Conservation (phyloP, 1,140 invertebrate species). For the Cyphomyrmex costatus region DNA sequence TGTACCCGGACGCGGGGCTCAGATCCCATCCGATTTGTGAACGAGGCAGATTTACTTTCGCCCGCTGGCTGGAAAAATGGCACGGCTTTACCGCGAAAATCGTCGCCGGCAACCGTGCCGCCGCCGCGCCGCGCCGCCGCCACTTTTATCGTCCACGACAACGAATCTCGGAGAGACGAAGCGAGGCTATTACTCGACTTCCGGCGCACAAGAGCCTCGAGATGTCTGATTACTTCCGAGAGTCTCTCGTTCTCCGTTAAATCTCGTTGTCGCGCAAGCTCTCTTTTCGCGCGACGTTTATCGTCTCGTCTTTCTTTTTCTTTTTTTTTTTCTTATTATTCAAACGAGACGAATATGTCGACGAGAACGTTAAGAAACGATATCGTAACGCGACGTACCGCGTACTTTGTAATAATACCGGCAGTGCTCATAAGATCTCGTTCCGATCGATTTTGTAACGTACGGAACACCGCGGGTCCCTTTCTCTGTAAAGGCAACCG, state of each 20-base stretch:
- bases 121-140: neutral
- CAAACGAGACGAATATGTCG: constrained; percentile 6
- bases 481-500: constrained; percentile 28
- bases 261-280: constrained; percentile 21
- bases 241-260: constrained; percentile 28
- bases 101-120: constrained; percentile 35
- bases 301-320: neutral
- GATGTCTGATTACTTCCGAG: constrained; percentile 70
- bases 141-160: constrained; percentile 42
- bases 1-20: constrained; percentile 27
- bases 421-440: constrained; percentile 39
- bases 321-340: constrained; percentile 20
- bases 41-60: constrained; percentile 79
- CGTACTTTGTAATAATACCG: neutral
- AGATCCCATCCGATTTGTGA: constrained; percentile 73
- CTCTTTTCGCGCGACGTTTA: constrained; percentile 14
- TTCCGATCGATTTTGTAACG: constrained; percentile 53
- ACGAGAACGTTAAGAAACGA: constrained; percentile 3
- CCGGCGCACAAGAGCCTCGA: constrained; percentile 34
- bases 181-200: constrained; percentile 74
- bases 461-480: neutral
- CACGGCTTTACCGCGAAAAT: constrained; percentile 71
- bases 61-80: constrained; percentile 69
- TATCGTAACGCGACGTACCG: neutral
- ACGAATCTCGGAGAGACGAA: constrained; percentile 65